phyloP scores from a whole-genome alignment of 2,113 vertebrate genomes.

The Serinus canaria region DNA sequence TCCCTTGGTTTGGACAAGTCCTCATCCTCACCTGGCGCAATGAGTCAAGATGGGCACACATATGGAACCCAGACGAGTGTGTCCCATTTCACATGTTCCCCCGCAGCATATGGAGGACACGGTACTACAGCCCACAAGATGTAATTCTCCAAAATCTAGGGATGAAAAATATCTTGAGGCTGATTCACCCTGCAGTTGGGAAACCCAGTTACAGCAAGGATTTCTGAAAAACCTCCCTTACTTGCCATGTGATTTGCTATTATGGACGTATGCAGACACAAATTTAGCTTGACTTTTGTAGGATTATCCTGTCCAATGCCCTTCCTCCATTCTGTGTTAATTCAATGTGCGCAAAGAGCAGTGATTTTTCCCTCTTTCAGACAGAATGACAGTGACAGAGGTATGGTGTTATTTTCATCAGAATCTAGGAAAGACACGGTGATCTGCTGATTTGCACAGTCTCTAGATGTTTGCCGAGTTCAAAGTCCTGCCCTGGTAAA shows the following conservation, averaged over 20 bases:
- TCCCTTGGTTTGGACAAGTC: not conserved
- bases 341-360: not conserved
- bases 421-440: not conserved
- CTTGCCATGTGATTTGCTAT: not conserved
- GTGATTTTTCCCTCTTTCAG: not conserved
- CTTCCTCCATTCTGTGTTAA: not conserved
- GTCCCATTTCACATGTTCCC: not conserved
- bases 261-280: not conserved
- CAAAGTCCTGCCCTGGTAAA: not conserved
- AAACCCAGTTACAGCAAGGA: not conserved
- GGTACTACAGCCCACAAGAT: not conserved
- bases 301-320: not conserved
- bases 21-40: not conserved
- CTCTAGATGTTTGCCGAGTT: not conserved
- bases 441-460: not conserved
- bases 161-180: not conserved
- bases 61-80: rapidly evolving
- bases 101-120: not conserved
- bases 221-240: not conserved
- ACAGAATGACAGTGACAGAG: not conserved
- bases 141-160: not conserved
- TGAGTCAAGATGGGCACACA: not conserved
- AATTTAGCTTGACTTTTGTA: not conserved
- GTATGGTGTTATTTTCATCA: not conserved
- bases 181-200: not conserved